Conservation (phyloP, 2,797 vertebrate genomes). For the Gymnodraco acuticeps region DNA sequence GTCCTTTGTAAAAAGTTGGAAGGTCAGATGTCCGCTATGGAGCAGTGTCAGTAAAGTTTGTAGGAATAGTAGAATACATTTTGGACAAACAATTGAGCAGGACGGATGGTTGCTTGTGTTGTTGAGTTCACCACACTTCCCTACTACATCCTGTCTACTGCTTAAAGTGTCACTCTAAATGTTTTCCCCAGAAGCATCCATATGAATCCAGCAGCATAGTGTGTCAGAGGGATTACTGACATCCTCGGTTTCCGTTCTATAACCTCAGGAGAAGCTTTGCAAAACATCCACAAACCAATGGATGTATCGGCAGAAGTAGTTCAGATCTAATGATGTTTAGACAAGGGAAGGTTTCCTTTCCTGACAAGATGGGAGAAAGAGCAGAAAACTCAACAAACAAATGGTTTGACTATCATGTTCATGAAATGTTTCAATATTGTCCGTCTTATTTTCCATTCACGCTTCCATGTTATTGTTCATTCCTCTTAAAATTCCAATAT, state of each 20-base stretch:
- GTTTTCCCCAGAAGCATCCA: slow-evolving; percentile 45
- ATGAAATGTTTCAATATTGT: slow-evolving; percentile 13
- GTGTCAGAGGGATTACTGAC: slow-evolving; percentile 45
- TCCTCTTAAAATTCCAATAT: slow-evolving; percentile 28
- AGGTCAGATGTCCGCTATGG: not conserved
- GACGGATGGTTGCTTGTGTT: slow-evolving; percentile 2
- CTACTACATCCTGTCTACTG: slow-evolving; percentile 14
- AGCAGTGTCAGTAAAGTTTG: not conserved
- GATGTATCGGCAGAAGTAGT: slow-evolving; percentile 12
- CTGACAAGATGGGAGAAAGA: slow-evolving; percentile 1
- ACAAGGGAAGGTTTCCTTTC: not conserved
- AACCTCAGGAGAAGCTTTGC: slow-evolving; percentile 13
- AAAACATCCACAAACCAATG: not conserved
- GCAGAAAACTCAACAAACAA: slow-evolving; percentile 22
- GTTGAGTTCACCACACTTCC: slow-evolving; percentile 13
- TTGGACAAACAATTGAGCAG: not conserved
- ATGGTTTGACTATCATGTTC: slow-evolving; percentile 15
- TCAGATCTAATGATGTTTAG: slow-evolving; percentile 17
- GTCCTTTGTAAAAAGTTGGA: no score
- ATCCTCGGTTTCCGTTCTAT: slow-evolving; percentile 35
- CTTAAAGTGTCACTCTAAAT: slow-evolving; percentile 25
- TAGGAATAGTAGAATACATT: not conserved
- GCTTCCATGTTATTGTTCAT: slow-evolving; percentile 18
- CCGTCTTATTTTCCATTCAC: slow-evolving; percentile 22
- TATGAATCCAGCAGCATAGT: slow-evolving; percentile 33